Base-by-base conservation (phyloP, 2,797 vertebrate genomes). In the Telmatherina bonti region DNA sequence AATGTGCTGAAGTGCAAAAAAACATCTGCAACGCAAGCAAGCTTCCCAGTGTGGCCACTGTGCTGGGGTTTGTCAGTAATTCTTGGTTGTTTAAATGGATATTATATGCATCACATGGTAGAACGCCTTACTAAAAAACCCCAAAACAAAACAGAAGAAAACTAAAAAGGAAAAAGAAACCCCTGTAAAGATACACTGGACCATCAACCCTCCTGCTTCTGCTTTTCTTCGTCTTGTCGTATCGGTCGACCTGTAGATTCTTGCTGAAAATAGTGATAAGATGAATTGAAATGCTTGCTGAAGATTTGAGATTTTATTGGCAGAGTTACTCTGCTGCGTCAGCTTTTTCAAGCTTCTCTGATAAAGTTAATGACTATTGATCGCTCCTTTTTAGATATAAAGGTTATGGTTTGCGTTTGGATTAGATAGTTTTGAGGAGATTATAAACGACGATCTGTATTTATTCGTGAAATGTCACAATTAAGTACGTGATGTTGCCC, bases 291-390 rank as follows among this genome's bases (percentile, higher is more conserved):
- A 74, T 70, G 63, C 30, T 73, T 58, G 26, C 54, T 70, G 55
- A 60, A 62, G 70, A 73, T 78, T 74, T 70, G 16, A 67, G 61
- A 68, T 77, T 66, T 81, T 68, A 83, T 70, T 81, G 63, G 64
- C 72, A 43, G 62, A 26, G 33, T 75, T 54, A 2, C 57, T 41
- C 61, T 35, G 30, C 62, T 57, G 56, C 67, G 63, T 61, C 67
- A 73, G 62, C 65, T 47, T 67, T 49, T 55, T 72, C 72, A 76
- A n/a, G n/a, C n/a, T n/a, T n/a, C n/a, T n/a, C n/a, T n/a, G 77
- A 88, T 81, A 78, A 82, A 70, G 55, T 76, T 72, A 65, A 79
- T 79, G 58, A 78, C 35, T 76, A 82, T 88, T 79, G 85, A 85
- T 83, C 1, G 5, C n/a, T 58, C 78, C 35, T 79, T 69, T 36